A percentile compares a stretch with the other conserved stretches of the same genome.
phyloP scores from a whole-genome alignment of 1,140 invertebrate genomes.

The Tribolium castaneum region DNA sequence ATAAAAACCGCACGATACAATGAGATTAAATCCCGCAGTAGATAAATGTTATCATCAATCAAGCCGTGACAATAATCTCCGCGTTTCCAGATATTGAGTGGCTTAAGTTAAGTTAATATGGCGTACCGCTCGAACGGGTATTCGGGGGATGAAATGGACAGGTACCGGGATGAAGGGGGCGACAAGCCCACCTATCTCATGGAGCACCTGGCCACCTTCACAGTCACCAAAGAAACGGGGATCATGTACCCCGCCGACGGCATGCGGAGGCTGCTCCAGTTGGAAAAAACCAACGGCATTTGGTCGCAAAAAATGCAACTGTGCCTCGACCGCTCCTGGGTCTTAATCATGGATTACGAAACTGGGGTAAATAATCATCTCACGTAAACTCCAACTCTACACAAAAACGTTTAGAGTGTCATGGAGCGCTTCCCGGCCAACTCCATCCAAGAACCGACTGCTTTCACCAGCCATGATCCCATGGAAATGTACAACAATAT shows the following conservation, averaged over 20 bases:
- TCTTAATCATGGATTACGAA: slow-evolving; percentile 96
- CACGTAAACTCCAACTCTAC: neutral
- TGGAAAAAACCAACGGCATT: slow-evolving; percentile 98
- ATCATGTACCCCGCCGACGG: slow-evolving; percentile 93
- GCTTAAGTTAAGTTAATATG: slow-evolving; percentile 48
- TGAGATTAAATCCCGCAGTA: neutral
- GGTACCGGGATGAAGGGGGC: slow-evolving; percentile 61
- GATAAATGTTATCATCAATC: slow-evolving; percentile 44
- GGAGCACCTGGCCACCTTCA: slow-evolving; percentile 98
- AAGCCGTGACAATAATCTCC: neutral
- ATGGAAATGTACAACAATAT: slow-evolving; percentile 99
- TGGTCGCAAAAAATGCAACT: slow-evolving; percentile 99
- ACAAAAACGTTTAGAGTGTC: slow-evolving; percentile 75
- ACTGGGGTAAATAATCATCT: slow-evolving; percentile 81
- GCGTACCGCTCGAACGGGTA: slow-evolving; percentile 59
- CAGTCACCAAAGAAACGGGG: slow-evolving; percentile 88
- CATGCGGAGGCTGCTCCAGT: slow-evolving; percentile 92
- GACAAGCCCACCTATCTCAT: slow-evolving; percentile 86
- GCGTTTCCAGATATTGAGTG: slow-evolving; percentile 11
- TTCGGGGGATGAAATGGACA: slow-evolving; percentile 55
- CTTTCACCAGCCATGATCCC: slow-evolving; percentile 95
- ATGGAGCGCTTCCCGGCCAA: slow-evolving; percentile 96
- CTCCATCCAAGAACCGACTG: slow-evolving; percentile 93
- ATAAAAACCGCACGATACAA: slow-evolving; percentile 7
- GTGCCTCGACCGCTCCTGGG: slow-evolving; percentile 86